Percentiles rank a stretch among this genome's conserved stretches.
Evolutionary conservation across 2,113 vertebrate species (phyloP).

Genomic region (Ivindomyrus marchei): DNA sequence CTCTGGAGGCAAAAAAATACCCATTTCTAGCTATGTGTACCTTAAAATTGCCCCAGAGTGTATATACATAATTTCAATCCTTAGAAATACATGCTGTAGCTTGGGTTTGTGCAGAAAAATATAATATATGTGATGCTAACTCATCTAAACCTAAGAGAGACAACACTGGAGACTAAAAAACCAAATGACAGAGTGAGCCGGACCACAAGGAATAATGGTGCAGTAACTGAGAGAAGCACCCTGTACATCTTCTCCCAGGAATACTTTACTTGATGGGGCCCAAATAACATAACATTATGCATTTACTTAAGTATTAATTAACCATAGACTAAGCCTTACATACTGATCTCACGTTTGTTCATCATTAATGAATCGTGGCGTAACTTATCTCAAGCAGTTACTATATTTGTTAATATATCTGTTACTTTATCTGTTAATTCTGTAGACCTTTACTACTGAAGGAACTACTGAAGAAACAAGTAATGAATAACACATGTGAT

Average conservation of each 20-base stretch:
- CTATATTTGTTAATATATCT: too few species aligned
- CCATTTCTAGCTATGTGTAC: not conserved
- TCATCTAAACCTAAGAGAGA: not conserved
- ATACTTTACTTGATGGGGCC: too few species aligned
- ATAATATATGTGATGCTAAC: not conserved
- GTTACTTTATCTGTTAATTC: too few species aligned
- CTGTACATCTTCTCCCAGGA: not conserved
- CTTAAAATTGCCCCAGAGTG: not conserved
- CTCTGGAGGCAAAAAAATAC: not conserved
- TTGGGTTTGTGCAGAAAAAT: not conserved
- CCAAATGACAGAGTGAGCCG: not conserved
- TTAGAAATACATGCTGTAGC: not conserved
- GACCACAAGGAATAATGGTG: slow-evolving; percentile 38
- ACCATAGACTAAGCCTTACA: too few species aligned
- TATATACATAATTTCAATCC: not conserved
- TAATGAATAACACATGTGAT: too few species aligned
- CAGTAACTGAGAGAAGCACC: slow-evolving; percentile 38
- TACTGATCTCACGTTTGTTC: too few species aligned
- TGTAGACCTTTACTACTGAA: too few species aligned
- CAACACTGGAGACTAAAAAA: not conserved
- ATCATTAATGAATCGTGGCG: too few species aligned
- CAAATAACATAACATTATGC: too few species aligned
- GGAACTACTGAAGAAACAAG: too few species aligned
- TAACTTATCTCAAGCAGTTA: too few species aligned
- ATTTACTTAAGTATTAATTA: too few species aligned